Conservation (phyloP, 1,140 invertebrate genomes). For the Piezodorus guildinii region DNA sequence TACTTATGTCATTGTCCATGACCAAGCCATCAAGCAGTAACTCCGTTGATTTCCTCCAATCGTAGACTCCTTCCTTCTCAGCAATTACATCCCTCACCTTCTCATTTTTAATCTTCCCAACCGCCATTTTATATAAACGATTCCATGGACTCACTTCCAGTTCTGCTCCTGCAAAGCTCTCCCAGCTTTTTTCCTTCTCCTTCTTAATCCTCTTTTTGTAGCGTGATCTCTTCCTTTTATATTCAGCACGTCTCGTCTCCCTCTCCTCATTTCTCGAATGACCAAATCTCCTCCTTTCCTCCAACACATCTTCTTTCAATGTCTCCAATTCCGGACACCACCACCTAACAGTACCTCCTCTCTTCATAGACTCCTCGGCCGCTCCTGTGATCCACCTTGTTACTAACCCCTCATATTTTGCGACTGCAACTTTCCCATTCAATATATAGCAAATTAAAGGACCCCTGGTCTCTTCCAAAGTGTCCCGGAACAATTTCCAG, state of each 20-base stretch:
- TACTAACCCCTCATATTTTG: not conserved
- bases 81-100: not conserved
- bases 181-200: not conserved
- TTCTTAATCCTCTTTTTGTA: not conserved
- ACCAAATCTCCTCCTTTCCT: not conserved
- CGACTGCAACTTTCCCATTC: not conserved
- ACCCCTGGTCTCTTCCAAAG: not conserved
- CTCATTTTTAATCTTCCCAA: not conserved
- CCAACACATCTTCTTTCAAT: not conserved
- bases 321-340: not conserved
- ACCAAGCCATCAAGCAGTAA: not conserved
- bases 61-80: not conserved
- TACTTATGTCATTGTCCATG: not conserved
- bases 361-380: not conserved
- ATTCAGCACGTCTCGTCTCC: not conserved
- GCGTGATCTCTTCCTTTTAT: not conserved
- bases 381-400: not conserved
- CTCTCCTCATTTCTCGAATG: not conserved
- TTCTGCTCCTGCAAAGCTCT: not conserved
- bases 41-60: not conserved
- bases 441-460: not conserved
- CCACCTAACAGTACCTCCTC: not conserved
- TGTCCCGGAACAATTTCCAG: not conserved
- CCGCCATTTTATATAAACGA: not conserved
- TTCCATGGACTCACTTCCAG: not conserved